Base-by-base conservation (phyloP, 1,140 invertebrate genomes). In the Brachionus koreanus region DNA sequence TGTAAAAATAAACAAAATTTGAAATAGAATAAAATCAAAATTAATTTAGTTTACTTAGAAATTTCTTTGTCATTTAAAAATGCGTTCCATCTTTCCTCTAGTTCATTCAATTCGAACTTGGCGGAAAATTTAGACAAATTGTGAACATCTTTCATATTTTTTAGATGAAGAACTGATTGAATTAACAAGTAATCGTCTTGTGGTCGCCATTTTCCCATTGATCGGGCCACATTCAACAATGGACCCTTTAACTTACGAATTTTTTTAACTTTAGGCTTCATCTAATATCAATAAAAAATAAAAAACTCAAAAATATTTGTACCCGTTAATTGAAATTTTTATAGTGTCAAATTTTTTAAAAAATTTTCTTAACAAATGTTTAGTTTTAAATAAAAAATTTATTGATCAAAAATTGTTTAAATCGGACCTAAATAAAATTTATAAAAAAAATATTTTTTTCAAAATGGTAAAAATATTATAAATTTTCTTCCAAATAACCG, bases 71-170 rank as follows among this genome's bases (percentile, higher is more conserved):
- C 95, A 87, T 98, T 98, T 2, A 98, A 89, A 63, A 99, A 86
- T 9, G 94, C 93, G 90, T 96, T 96, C 96, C 96, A 98, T 82
- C 97, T 91, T 83, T 95, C 94, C 86, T 97, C 94, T 33, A 98
- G 92, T 87, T 99, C 96, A 87, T 94, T 92, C 12, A 97, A 88
- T 0, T 95, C 96, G 87, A 98, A 98, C 83, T 94, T 92, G 86
- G 95, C 97, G 0, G 96, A 96, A 89, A 99, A 98, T 87, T 97
- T 98, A 3, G 96, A 93, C 25, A 95, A 95, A 83, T 93, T 90
- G 87, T 97, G 94, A 6, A 98, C 95, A 85, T 92, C 91, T 42
- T 92, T 90, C 43, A 97, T 87, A 87, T 97, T 94, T 89, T 94
- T 94, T 5, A 94, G 94, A 91, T 95, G 86, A 35, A 91, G 93